phyloP scores from a whole-genome alignment of 1,140 invertebrate genomes.

The Dermatophagoides farinae region DNA sequence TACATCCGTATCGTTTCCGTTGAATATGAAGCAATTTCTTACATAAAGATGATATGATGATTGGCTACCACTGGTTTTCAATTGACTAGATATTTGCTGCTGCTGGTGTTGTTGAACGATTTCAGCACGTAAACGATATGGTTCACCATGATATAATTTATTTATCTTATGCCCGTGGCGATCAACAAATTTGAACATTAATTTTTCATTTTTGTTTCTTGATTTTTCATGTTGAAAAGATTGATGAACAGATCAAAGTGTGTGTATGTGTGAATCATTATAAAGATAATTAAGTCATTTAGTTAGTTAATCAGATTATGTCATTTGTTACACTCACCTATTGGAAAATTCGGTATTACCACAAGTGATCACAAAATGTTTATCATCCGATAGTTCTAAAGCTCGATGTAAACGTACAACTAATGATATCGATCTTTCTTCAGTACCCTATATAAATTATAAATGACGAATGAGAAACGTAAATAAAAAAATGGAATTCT shows the following conservation, averaged over 20 bases:
- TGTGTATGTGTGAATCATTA: not conserved
- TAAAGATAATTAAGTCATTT: not conserved
- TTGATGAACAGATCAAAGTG: not conserved
- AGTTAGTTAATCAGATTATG: not conserved
- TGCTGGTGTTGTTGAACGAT: not conserved
- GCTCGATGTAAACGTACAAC: constrained; percentile 73
- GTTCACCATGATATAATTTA: constrained; percentile 14
- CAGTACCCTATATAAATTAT: constrained; percentile 25
- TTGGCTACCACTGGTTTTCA: not conserved
- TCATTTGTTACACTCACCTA: not conserved
- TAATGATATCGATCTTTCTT: constrained; percentile 61
- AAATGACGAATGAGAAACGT: not conserved
- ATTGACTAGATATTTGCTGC: not conserved
- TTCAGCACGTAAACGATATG: constrained; percentile 11
- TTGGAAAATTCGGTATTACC: constrained; percentile 8
- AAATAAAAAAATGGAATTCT: not conserved
- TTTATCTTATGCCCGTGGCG: constrained; percentile 14
- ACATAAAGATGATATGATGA: constrained; percentile 12
- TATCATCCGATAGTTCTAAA: constrained; percentile 74
- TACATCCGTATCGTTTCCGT: constrained; percentile 16
- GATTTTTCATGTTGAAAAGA: not conserved
- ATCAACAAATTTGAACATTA: constrained; percentile 10
- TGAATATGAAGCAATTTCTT: constrained; percentile 19
- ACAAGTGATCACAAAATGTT: constrained; percentile 78
- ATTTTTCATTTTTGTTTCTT: constrained; percentile 6